Evolutionary conservation across 2,888 invertebrate species (phyloP), one percentile per base, ranked within the genome.

Genomic region (Lasioglossum marginatum): DNA sequence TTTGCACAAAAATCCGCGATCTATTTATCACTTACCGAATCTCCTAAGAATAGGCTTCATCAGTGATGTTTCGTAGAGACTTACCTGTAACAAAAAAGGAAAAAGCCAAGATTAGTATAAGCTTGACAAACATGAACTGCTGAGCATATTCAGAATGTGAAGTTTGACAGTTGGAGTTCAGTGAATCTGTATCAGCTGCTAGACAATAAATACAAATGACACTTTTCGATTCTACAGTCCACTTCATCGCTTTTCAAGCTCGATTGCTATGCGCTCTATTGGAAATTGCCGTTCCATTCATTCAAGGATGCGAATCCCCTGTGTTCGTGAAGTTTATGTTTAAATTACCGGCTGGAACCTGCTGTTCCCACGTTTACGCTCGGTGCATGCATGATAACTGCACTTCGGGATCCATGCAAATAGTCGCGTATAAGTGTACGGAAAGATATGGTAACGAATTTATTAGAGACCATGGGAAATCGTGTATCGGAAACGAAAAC

Each of bases 81-180:
- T 92, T 82, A 90, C 92, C 92, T 92, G 88, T 73, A 90, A 92
- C 87, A 82, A 71, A 87, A 85, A 85, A 60, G 14, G 48, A 75
- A 66, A 73, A 73, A 19, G 57, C 5, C 19, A 63, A 40, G 16
- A 27, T 83, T 71, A 78, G 43, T 12, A 37, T 23, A 19, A 37
- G 4, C 10, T 37, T 23, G 12, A 3, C 37, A 34, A 23, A 68
- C 34, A 10, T 10, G 23, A 37, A 68, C 0, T 0, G 16, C 31
- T 6, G 14, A n/a, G 5, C n/a, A n/a, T 1, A 71, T 27, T 19
- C 4, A 16, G 4, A 16, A 48, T 14, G n/a, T 1, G 5, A 10
- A n/a, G 14, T 31, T 3, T 12, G 16, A 45, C 43, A 31, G 31
- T 63, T 23, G 45, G 12, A 37, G 31, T 48, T 37, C n/a, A 16